Base-by-base conservation (phyloP, 2,113 vertebrate genomes). In the Variabilichromis moorii region DNA sequence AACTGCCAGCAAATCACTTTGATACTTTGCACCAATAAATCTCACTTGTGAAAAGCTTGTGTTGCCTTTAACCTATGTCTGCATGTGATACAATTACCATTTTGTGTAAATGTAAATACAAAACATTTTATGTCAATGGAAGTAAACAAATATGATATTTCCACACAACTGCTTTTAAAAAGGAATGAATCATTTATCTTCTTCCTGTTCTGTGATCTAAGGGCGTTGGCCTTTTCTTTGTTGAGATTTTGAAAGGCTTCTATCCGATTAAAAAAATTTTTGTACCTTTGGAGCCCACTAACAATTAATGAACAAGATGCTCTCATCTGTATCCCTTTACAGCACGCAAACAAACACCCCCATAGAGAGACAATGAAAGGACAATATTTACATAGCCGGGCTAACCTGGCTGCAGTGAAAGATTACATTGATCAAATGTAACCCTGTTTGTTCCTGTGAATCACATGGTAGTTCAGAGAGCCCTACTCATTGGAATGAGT, bases 301-400 rank as follows among this genome's bases (percentile, higher is more conserved):
- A 90, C 87, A 91, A 89, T 53, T 9, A 50, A 5, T 42, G 45
- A 80, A 57, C 10, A 55, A 53, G 11, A 87, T 3, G 1, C 79
- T 89, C 86, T 88, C 90, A 94, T 84, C 86, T 90, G 89, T 93
- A 92, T 94, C 81, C n/a, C 17, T 90, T 94, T 93, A 94, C 93
- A 90, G n/a, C 6, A 14, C 1, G 2, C 4, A 71, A 21, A 90
- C 86, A 91, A 85, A 90, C 16, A 8, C 21, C 8, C 26, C 3
- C 21, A 63, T 7, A 82, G 47, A 42, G 24, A 80, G 24, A 90
- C 28, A 92, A 87, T 53, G 28, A 10, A 35, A 51, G 33, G 57
- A 54, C 61, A 91, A 89, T 93, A 91, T 93, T 93, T 89, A 90
- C 84, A 78, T 55, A 78, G 71, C 80, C 42, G n/a, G 73, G 40